Base-by-base conservation (phyloP, 2,113 vertebrate species). In the Okapia johnstoni region DNA sequence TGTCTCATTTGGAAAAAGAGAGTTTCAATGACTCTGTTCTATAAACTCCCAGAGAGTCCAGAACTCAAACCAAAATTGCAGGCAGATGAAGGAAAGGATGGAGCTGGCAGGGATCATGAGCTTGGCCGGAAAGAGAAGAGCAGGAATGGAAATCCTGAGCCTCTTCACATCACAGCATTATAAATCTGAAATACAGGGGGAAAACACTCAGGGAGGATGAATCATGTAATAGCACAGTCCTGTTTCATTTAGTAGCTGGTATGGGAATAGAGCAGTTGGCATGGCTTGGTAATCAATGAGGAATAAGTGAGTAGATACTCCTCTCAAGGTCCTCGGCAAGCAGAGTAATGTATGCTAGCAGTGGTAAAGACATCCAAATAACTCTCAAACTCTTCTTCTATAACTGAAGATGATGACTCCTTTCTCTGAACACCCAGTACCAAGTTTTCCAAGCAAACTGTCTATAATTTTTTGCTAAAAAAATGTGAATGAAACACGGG, bases 71-170 rank as follows among this genome's bases (percentile, higher is more conserved):
- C 30, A 26, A 85, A 96, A 87, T 21, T 88, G 33, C 21, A 84
- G 63, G n/a, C 97, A 95, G 48, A 52, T 83, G 28, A 90, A 94
- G 70, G 86, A 85, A 94, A 97, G 83, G 81, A 81, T n/a, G 43
- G 57, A 91, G 36, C 33, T 88, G 91, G 83, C 85, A 88, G 52
- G n/a, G 46, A 30, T 94, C 60, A 33, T 28, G 25, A 66, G 73
- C 48, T 61, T 93, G 61, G 95, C 86, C 66, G 21, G 70, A 87
- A 85, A 95, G 33, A 30, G 40, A 84, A 79, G 33, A 73, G 28
- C 30, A 85, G 61, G 84, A 79, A 81, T 92, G 90, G 90, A 95
- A 95, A 96, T 90, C 80, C 46, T 96, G 95, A 96, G n/a, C 76
- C 55, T 96, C 90, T 93, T 86, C 60, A 92, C 40, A 36, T 25